These are phyloP conservation scores for Mimumesa dahlbomi DNA, from an alignment of 2,888 invertebrate species.

Conservation along the genomic window DNA sequence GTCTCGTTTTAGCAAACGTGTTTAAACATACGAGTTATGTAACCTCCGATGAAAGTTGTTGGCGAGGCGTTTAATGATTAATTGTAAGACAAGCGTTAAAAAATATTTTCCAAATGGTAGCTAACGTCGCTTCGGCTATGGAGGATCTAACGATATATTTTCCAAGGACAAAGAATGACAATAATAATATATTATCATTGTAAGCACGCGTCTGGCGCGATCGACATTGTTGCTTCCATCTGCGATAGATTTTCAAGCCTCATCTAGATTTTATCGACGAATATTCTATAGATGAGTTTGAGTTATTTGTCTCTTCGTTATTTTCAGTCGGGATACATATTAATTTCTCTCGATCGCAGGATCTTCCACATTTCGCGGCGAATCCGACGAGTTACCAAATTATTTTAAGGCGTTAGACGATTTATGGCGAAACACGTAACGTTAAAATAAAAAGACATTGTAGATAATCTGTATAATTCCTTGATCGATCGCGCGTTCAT, in stretches of 20 bases:
- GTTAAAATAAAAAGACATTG: background rate
- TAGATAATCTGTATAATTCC: background rate
- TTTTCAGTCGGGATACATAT: background rate
- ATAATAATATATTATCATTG: slow-evolving; percentile 25
- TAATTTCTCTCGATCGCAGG: too few species aligned
- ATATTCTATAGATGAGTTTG: too few species aligned
- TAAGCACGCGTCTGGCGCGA: background rate
- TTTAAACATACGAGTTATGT: too few species aligned
- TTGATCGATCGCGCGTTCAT: slow-evolving; percentile 10
- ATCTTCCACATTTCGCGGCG: background rate
- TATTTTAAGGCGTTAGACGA: background rate
- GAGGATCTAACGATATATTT: slow-evolving; percentile 21
- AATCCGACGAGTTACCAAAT: background rate
- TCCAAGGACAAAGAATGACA: slow-evolving; percentile 33
- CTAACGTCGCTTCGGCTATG: background rate
- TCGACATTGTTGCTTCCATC: background rate
- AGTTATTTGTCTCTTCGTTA: too few species aligned
- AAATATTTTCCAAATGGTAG: background rate
- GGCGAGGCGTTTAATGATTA: too few species aligned
- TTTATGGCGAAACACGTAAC: background rate
- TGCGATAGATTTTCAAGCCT: background rate
- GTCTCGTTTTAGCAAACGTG: too few species aligned
- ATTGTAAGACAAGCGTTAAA: too few species aligned
- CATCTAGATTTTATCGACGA: background rate
- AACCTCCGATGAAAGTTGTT: too few species aligned